Evolutionary conservation across 2,888 invertebrate species (phyloP), one percentile per base, ranked within the genome.

Genomic region (Trichacis sp.): DNA sequence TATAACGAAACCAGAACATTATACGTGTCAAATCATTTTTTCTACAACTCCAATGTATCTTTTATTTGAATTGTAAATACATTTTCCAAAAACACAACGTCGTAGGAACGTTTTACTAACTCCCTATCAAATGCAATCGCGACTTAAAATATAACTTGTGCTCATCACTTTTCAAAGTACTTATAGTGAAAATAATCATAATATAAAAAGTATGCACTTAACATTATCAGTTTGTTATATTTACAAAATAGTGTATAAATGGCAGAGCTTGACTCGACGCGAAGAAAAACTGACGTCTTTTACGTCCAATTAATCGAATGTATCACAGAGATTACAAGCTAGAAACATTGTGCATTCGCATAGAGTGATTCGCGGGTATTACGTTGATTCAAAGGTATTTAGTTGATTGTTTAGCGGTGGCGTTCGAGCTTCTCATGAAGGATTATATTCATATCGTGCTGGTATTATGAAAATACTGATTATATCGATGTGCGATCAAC

Each of bases 401-500:
- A 36, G 36, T 12, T 36, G 36, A 12, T 36, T n/a, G 40, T 40
- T 14, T 15, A 14, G 2, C 15, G 15, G 14, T 36, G 14, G 11
- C 3, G 8, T 11, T 42, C 42, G 42, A 42, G 18, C 11, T 42
- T 42, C 12, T 20, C n/a, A 5, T 38, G n/a, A 19, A 9, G 20
- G 18, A 45, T 40, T 18, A 19, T 19, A 15, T 45, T 19, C 14
- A n/a, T 42, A 17, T 17, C 17, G 42, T 42, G 42, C 42, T 17
- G 42, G 9, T 33, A 33, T 42, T 42, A 42, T 17, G 17, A 42
- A 42, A 43, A 43, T 43, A 43, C 11, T 8, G 43, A 43, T 43
- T 18, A 19, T 43, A 19, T 43, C 11, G 19, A 43, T 43, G 18
- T 19, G 43, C 2, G 18, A 43, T 43, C 11, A 19, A 19, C 43